Base-by-base conservation (phyloP, 2,888 invertebrate genomes). In the Silvanus unidentatus region DNA sequence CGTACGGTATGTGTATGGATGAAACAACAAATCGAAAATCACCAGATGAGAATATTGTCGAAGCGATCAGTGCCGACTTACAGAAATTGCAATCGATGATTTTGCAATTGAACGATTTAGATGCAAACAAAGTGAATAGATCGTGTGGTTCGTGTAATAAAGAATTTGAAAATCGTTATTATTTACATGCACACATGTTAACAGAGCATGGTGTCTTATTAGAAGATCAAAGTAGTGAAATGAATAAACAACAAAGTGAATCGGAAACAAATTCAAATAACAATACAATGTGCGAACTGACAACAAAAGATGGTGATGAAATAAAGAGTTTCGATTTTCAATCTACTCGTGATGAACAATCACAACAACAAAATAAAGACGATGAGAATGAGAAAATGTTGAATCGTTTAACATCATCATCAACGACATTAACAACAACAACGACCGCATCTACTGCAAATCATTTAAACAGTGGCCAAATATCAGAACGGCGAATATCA, bases 61-160 rank as follows among this genome's bases (percentile, higher is more conserved):
- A 78, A 50, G 76, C 82, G 1, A 86, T 90, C 41, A 88, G 88
- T 55, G 88, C 91, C 68, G 91, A 92, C 68, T 74, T 93, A 10
- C 86, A 90, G 53, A 91, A 92, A 67, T 71, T 93, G 44, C 92
- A 93, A 70, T 88, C 88, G 13, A 95, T 91, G 92, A 88, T 89
- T 60, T 80, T 86, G 59, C 93, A 88, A 71, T 74, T 91, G 61
- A 95, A 89, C 70, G 90, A 88, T 55, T 73, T 89, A 38, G 86
- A 86, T 55, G 81, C 78, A 0, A 75, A 75, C 48, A 75, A 77
- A 50, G 71, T 73, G 3, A 65, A 76, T 15, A 60, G 59, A 3
- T 59, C 58, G n/a, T 89, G 89, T 64, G 80, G 77, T 44, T 71
- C 85, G 11, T 90, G 89, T 59, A 80, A 81, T 28, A 80, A 81